Evolutionary conservation across 2,888 invertebrate genomes (phyloP), one percentile per base, ranked within the genome.

Genomic region (Tetrapedia diversipes): DNA sequence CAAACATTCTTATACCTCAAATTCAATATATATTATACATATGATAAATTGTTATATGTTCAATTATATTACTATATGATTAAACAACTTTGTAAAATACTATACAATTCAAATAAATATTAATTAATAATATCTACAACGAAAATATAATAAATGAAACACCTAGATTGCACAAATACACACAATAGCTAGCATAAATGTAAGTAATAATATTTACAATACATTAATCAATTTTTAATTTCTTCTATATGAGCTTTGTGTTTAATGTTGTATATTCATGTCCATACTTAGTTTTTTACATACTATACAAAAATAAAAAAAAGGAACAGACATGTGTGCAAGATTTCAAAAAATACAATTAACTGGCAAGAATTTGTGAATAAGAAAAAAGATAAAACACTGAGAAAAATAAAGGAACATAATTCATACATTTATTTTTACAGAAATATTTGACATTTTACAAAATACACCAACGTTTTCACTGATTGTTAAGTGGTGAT

Each of bases 381-480:
- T 2, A 4, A 29, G n/a, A 11, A 45, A 29, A 63, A 53, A 22
- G 41, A 45, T 29, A 56, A 16, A n/a, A 10, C 29, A 53, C 11
- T 43, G 29, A 43, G 11, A 34, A 37, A 7, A 10, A 27, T 53
- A 8, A 59, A 37, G 39, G 54, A 77, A 59, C 27, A 47, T 56
- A 53, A 34, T 2, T 60, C 10, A 51, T 57, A 73, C 32, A 10
- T 64, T 68, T 51, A 68, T 63, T 32, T 68, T 34, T 41, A 45
- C 41, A 43, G 6, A 43, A 43, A 7, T 24, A 19, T 37, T 14
- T 14, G 41, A 32, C 45, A 53, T 29, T 74, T 75, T 68, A 64
- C 68, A 65, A 76, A 60, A 54, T 64, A 11, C 32, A 24, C 54
- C 54, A 27, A 24, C 43, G 39, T 39, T 29, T 16, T 34, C 10